These are phyloP conservation scores for Lysandra bellargus DNA, from an alignment of 2,888 invertebrate genomes.

Conservation along the genomic window DNA sequence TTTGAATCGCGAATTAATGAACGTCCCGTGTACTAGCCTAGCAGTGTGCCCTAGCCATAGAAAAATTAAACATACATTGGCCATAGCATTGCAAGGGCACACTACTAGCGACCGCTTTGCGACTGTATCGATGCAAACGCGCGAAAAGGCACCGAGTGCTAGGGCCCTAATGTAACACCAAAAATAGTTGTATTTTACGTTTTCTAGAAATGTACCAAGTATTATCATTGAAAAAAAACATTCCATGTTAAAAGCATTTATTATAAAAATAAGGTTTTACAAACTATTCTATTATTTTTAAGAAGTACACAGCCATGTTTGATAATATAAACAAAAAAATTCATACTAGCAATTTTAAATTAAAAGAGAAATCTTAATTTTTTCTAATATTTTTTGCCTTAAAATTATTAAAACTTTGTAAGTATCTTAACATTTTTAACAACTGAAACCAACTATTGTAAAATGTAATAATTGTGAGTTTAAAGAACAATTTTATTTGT, in stretches of 20 bases:
- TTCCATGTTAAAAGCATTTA: slow-evolving; percentile 14
- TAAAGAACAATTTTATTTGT: not conserved
- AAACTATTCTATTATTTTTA: slow-evolving; percentile 47
- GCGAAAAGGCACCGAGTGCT: too few relatives aligned
- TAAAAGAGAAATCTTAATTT: not conserved
- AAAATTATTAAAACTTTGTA: not conserved
- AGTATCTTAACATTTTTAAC: not conserved
- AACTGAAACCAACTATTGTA: not conserved
- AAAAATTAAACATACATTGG: too few relatives aligned
- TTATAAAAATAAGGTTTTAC: slow-evolving; percentile 51
- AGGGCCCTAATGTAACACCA: too few relatives aligned
- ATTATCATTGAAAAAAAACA: not conserved
- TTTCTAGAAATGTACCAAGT: not conserved
- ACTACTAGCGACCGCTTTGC: too few relatives aligned
- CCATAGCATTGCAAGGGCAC: too few relatives aligned
- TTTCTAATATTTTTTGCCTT: not conserved
- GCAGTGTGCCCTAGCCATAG: too few relatives aligned
- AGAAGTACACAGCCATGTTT: slow-evolving; percentile 77
- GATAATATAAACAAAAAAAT: slow-evolving; percentile 48
- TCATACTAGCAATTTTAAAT: not conserved
- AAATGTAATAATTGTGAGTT: not conserved
- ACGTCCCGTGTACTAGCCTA: too few relatives aligned
- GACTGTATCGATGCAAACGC: too few relatives aligned
- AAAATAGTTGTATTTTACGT: not conserved
- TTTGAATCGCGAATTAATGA: too few relatives aligned